Percentiles rank a stretch among this genome's conserved stretches.
Conservation (phyloP, 2,888 invertebrate genomes). For the Eremobia ochroleuca region DNA sequence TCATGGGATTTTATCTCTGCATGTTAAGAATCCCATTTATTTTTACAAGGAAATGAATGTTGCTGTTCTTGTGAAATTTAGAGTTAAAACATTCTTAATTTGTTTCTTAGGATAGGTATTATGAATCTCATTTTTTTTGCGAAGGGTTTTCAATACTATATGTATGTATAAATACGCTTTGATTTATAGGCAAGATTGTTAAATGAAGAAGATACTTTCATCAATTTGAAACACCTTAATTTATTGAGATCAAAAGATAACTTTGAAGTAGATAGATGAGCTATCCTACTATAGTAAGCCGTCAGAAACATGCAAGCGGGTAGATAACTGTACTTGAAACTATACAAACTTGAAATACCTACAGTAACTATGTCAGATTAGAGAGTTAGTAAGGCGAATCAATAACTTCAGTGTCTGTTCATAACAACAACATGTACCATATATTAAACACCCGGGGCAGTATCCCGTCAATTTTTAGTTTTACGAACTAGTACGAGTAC, state of each 20-base stretch:
- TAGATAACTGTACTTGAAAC: slow-evolving; percentile 30
- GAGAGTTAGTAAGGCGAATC: slow-evolving; percentile 25
- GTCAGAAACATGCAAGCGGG: slow-evolving; percentile 34
- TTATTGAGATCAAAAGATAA: slow-evolving; percentile 12
- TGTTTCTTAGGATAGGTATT: background rate
- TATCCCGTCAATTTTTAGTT: slow-evolving; percentile 4
- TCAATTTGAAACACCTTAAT: background rate
- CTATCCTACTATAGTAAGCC: background rate
- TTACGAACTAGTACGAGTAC: background rate
- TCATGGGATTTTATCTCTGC: slow-evolving; percentile 54
- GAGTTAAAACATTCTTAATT: background rate
- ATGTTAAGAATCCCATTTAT: too few species aligned
- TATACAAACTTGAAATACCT: slow-evolving; percentile 30
- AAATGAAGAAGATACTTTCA: background rate
- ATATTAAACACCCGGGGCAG: slow-evolving; percentile 16
- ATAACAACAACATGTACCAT: slow-evolving; percentile 13
- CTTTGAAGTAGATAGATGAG: background rate
- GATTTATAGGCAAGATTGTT: background rate
- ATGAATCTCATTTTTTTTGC: background rate
- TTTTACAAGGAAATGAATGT: background rate
- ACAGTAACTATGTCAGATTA: slow-evolving; percentile 17
- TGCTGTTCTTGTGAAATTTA: background rate
- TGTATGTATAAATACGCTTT: too few species aligned
- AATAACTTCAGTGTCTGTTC: slow-evolving; percentile 37
- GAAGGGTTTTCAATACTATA: background rate